Conservation (phyloP, 2,888 invertebrate species). For the Patella pellucida region DNA sequence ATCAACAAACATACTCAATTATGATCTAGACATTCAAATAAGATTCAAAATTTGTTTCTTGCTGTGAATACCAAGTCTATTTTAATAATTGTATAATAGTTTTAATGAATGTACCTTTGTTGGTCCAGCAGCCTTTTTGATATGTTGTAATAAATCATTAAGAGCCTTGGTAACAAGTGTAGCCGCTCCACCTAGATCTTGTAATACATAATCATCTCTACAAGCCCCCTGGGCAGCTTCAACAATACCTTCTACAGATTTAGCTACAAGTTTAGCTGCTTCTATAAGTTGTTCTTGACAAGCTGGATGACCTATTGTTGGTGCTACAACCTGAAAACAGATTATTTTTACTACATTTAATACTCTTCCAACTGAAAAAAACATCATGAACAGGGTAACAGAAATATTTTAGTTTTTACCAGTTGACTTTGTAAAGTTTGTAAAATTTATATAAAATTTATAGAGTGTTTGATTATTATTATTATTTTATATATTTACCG, state of each 20-base stretch:
- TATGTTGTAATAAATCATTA: conserved; percentile 90
- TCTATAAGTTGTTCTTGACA: conserved; percentile 89
- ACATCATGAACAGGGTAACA: too few relatives aligned
- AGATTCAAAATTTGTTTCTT: too few relatives aligned
- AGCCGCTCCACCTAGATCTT: conserved; percentile 87
- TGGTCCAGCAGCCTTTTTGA: conserved; percentile 76
- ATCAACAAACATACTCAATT: too few relatives aligned
- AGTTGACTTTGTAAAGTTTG: too few relatives aligned
- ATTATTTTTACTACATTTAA: not conserved
- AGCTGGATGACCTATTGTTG: conserved; percentile 75
- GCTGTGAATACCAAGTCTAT: too few relatives aligned
- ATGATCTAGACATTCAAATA: too few relatives aligned
- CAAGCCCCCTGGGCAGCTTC: conserved; percentile 78
- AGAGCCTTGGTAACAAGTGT: conserved; percentile 89
- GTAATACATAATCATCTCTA: conserved; percentile 79
- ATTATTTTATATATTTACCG: too few relatives aligned
- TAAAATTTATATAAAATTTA: too few relatives aligned
- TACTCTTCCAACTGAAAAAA: not conserved
- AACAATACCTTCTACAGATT: conserved; percentile 90
- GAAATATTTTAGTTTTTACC: not conserved
- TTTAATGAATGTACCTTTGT: conserved; percentile 38
- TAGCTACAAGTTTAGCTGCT: conserved; percentile 92
- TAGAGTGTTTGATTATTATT: too few relatives aligned
- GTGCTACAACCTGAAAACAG: conserved; percentile 74
- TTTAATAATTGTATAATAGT: too few relatives aligned